A percentile compares a stretch with the other conserved stretches of the same genome.
These are phyloP conservation scores for Mastacembelus armatus DNA, from an alignment of 2,797 vertebrate genomes.

Conservation along the genomic window DNA sequence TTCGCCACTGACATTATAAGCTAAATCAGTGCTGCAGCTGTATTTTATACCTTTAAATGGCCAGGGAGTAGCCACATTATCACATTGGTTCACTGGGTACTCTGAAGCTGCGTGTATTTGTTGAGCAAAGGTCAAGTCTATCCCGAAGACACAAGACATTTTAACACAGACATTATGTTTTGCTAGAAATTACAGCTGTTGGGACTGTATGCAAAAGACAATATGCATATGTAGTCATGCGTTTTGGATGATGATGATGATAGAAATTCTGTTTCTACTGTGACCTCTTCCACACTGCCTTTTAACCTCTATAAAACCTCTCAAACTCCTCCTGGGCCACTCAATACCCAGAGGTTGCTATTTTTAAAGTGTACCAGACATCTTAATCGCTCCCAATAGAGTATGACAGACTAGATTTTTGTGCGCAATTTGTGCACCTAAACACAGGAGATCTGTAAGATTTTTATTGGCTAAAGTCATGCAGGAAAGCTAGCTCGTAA, in stretches of 20 bases:
- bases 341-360: too few species aligned
- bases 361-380: too few species aligned
- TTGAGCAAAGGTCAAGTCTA: constrained; percentile 7
- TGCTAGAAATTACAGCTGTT: constrained; percentile 7
- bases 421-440: too few species aligned
- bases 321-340: not conserved
- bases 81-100: not conserved
- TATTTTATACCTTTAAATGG: not conserved
- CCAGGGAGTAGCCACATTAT: not conserved
- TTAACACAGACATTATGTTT: constrained; percentile 34
- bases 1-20: not conserved
- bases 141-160: constrained; percentile 38
- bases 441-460: too few species aligned
- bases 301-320: not conserved
- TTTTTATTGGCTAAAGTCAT: too few species aligned
- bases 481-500: too few species aligned
- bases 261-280: too few species aligned
- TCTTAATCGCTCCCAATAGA: too few species aligned
- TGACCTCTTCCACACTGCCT: not conserved
- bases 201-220: constrained; percentile 20
- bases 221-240: not conserved
- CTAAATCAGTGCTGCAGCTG: not conserved
- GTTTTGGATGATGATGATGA: constrained; percentile 21
- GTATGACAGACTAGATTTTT: too few species aligned
- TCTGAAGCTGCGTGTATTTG: not conserved